Conservation (phyloP, 2,888 invertebrate species). For the Bedellia somnulentella region DNA sequence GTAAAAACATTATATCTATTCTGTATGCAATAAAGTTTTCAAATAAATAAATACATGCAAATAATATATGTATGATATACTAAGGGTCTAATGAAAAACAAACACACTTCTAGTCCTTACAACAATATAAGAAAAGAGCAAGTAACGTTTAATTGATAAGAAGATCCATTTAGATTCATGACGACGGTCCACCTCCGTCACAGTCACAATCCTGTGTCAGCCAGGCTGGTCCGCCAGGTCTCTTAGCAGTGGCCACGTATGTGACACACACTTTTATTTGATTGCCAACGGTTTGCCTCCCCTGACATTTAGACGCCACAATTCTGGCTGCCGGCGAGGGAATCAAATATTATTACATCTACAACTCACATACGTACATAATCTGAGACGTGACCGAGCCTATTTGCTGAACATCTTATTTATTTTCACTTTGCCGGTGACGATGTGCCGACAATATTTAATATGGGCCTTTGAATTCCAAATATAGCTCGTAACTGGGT, state of each 20-base stretch:
- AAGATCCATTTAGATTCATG: constrained; percentile 15
- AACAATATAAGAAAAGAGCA: not conserved
- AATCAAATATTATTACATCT: no score
- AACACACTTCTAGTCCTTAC: not conserved
- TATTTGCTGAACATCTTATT: no score
- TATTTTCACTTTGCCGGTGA: no score
- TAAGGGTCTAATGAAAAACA: not conserved
- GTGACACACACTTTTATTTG: constrained; percentile 26
- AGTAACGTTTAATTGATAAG: constrained; percentile 1
- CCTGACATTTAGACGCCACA: not conserved
- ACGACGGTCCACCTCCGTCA: constrained; percentile 20
- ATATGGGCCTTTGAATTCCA: no score
- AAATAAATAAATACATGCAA: no score
- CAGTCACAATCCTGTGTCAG: constrained; percentile 10
- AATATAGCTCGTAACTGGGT: no score
- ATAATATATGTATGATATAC: not conserved
- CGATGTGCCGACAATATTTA: no score
- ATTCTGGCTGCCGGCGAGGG: no score
- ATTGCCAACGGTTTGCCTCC: constrained; percentile 17
- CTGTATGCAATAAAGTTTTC: no score
- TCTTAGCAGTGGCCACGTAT: constrained; percentile 18
- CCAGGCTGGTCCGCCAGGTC: constrained; percentile 9
- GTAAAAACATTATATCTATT: no score
- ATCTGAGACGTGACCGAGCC: no score
- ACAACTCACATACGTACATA: no score